Conservation (phyloP, 2,113 vertebrate species). For the Hyla sarda region DNA sequence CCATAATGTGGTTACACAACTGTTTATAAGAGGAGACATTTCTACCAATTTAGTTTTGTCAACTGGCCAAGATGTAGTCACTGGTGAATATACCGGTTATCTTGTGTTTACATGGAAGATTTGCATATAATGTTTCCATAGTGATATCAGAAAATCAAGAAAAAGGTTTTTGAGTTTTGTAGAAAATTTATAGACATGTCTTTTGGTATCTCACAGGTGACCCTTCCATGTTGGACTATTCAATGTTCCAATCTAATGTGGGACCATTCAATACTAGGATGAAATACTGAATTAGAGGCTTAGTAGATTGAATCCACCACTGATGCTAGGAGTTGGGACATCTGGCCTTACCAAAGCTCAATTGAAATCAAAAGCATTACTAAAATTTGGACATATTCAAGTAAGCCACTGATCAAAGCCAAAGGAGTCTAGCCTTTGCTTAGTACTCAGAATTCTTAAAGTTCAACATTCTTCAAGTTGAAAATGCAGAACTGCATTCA, state of each 20-base stretch:
- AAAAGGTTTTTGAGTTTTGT: neutral
- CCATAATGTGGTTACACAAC: neutral
- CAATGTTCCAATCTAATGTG: too few relatives aligned
- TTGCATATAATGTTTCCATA: neutral
- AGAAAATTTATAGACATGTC: neutral
- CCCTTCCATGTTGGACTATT: neutral
- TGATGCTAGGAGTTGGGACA: neutral
- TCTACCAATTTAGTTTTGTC: slow-evolving; percentile 10
- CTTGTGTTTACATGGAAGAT: neutral
- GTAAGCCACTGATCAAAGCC: too few relatives aligned
- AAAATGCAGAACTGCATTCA: too few relatives aligned
- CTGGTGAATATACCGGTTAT: neutral
- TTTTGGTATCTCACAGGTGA: neutral
- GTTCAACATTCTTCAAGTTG: too few relatives aligned
- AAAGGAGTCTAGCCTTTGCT: too few relatives aligned
- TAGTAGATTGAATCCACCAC: neutral
- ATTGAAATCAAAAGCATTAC: neutral
- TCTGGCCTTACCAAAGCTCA: neutral
- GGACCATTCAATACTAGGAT: too few relatives aligned
- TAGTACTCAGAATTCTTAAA: too few relatives aligned
- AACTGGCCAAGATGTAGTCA: neutral
- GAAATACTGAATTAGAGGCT: too few relatives aligned
- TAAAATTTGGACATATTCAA: too few relatives aligned
- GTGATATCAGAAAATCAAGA: neutral
- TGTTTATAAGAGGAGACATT: neutral